Evolutionary conservation across 2,888 invertebrate genomes (phyloP).

Genomic region (Osedax frankpressi): DNA sequence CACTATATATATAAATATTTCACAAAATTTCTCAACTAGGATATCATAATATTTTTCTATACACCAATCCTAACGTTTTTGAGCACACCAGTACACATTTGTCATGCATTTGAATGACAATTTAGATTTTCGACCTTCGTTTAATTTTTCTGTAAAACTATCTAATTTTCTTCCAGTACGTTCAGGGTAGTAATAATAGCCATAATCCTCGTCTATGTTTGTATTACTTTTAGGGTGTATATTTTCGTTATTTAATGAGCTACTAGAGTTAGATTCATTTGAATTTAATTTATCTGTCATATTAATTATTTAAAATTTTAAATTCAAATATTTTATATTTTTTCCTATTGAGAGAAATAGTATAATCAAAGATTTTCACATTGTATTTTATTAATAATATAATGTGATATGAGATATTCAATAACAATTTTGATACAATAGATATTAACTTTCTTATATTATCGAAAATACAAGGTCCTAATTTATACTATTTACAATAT

Average conservation of each 20-base stretch:
- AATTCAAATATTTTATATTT: too few species aligned
- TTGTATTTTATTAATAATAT: not conserved
- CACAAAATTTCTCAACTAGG: not conserved
- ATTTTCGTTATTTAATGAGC: not conserved
- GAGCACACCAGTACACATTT: constrained; percentile 62
- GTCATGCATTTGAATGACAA: constrained; percentile 59
- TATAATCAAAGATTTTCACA: too few species aligned
- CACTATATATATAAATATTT: not conserved
- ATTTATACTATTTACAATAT: too few species aligned
- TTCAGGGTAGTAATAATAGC: constrained; percentile 28
- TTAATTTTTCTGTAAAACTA: constrained; percentile 18
- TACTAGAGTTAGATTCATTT: too few species aligned
- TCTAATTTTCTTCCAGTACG: constrained; percentile 21
- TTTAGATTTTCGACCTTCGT: constrained; percentile 23
- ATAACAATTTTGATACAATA: too few species aligned
- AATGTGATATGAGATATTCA: too few species aligned
- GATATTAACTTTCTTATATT: too few species aligned
- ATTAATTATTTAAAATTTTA: too few species aligned
- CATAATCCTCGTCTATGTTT: constrained; percentile 26
- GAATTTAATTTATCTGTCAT: too few species aligned
- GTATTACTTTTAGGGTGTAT: not conserved
- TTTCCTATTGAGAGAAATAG: too few species aligned
- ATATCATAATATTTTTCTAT: constrained; percentile 27
- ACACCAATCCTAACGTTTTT: constrained; percentile 50
- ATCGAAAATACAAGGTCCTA: too few species aligned